These are phyloP conservation scores for Odocoileus hemionus DNA, from an alignment of 2,113 vertebrate genomes.

Conservation along the genomic window DNA sequence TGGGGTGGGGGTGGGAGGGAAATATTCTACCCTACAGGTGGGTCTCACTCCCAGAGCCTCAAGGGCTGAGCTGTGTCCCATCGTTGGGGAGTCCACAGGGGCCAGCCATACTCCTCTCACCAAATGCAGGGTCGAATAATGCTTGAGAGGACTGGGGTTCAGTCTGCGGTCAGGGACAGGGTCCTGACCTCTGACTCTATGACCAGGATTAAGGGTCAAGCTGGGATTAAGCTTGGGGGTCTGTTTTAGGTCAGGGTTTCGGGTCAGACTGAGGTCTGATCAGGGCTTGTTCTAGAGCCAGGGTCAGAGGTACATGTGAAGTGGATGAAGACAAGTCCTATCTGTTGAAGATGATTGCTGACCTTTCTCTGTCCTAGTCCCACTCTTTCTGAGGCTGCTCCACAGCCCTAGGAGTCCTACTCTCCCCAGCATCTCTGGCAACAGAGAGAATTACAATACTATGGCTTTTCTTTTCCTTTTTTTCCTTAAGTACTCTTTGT, in stretches of 20 bases:
- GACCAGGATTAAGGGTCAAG: background rate
- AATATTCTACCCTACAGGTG: background rate
- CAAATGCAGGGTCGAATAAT: background rate
- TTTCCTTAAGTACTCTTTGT: background rate
- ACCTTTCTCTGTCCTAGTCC: background rate
- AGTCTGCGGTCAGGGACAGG: background rate
- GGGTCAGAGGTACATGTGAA: background rate
- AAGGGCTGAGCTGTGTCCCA: no score
- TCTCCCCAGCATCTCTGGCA: background rate
- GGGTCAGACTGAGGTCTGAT: background rate
- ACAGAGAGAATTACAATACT: background rate
- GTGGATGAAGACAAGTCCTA: background rate
- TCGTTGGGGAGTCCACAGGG: background rate
- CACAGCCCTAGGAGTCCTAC: background rate
- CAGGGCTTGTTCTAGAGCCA: background rate
- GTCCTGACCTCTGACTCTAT: background rate
- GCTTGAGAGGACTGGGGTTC: background rate
- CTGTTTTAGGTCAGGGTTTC: background rate
- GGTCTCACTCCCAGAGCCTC: background rate
- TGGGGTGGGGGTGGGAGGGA: background rate
- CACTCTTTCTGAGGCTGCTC: background rate
- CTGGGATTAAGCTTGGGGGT: background rate
- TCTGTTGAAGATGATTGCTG: background rate
- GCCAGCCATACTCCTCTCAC: background rate
- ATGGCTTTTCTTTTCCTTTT: background rate